phyloP scores from a whole-genome alignment of 1,140 invertebrate genomes.

The Zaprionus africanus region DNA sequence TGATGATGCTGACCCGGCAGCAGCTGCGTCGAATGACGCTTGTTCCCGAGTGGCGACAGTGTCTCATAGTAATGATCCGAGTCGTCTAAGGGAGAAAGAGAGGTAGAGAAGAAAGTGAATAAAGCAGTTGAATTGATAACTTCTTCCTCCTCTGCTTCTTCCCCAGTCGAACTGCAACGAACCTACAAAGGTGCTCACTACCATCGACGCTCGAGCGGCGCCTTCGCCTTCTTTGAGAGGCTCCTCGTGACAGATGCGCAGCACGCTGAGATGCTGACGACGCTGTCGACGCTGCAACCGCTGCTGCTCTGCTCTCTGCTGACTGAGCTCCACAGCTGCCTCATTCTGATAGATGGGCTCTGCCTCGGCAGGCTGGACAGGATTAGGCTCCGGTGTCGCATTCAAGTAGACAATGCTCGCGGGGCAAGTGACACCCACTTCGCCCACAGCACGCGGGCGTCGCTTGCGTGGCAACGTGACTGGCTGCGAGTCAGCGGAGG shows the following conservation, averaged over 20 bases:
- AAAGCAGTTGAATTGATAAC: background rate
- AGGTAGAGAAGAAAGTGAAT: background rate
- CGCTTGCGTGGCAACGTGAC: conserved; percentile 77
- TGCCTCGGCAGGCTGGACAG: conserved; percentile 40
- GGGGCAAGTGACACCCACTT: conserved; percentile 75
- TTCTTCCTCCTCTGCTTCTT: background rate
- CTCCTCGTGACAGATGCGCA: conserved; percentile 58
- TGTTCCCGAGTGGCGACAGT: conserved; percentile 83
- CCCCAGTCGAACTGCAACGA: conserved; percentile 32
- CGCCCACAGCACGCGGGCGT: conserved; percentile 78
- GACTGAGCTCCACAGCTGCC: conserved; percentile 54
- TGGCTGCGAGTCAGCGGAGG: conserved; percentile 16
- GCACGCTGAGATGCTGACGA: conserved; percentile 45
- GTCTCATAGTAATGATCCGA: conserved; percentile 87
- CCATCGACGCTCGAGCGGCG: conserved; percentile 44
- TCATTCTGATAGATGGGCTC: conserved; percentile 81
- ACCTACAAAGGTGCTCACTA: conserved; percentile 82
- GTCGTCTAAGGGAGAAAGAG: conserved; percentile 79
- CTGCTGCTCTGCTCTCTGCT: conserved; percentile 34
- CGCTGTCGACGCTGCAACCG: conserved; percentile 10
- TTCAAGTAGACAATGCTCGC: conserved; percentile 76
- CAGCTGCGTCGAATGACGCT: conserved; percentile 69
- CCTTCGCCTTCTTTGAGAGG: background rate
- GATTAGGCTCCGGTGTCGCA: conserved; percentile 35
- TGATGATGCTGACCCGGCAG: conserved; percentile 50